These are phyloP conservation scores for Lates japonicus DNA, from an alignment of 2,797 vertebrate species.

Conservation along the genomic window DNA sequence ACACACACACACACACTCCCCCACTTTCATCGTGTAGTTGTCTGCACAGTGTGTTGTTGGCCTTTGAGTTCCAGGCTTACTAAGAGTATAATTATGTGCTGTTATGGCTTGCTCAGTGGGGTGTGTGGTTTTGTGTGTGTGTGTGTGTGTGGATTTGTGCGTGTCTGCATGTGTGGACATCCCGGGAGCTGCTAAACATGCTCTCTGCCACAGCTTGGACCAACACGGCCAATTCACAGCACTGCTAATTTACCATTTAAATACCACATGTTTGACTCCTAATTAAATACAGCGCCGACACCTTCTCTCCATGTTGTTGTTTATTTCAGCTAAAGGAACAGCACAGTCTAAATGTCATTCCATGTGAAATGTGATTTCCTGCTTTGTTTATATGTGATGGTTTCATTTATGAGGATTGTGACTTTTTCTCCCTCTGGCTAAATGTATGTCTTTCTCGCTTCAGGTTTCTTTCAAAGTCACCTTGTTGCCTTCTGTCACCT, in stretches of 20 bases:
- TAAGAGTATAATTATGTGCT: slow-evolving; percentile 77
- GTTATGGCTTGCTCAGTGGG: slow-evolving; percentile 67
- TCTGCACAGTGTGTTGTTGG: slow-evolving; percentile 45
- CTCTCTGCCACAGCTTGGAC: slow-evolving; percentile 70
- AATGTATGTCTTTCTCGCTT: slow-evolving; percentile 10
- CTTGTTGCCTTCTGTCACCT: slow-evolving; percentile 3
- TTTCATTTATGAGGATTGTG: slow-evolving; percentile 22
- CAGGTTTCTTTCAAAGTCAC: slow-evolving; percentile 2
- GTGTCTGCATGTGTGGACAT: slow-evolving; percentile 35
- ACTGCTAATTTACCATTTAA: slow-evolving; percentile 78
- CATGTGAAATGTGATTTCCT: slow-evolving; percentile 45
- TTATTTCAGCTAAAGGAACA: slow-evolving; percentile 19
- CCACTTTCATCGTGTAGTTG: slow-evolving; percentile 17
- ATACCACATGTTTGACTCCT: slow-evolving; percentile 80
- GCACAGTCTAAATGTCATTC: too few relatives aligned
- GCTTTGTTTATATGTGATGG: slow-evolving; percentile 11
- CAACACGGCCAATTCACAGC: slow-evolving; percentile 68
- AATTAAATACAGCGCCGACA: slow-evolving; percentile 68
- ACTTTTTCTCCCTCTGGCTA: slow-evolving; percentile 2
- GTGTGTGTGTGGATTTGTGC: slow-evolving; percentile 27
- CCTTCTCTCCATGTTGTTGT: slow-evolving; percentile 10
- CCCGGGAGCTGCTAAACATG: slow-evolving; percentile 46
- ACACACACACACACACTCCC: background rate
- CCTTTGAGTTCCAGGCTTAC: slow-evolving; percentile 73
- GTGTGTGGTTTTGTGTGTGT: slow-evolving; percentile 39